Evolutionary conservation across 1,140 invertebrate genomes (phyloP).

Genomic region (Zaprionus africanus): DNA sequence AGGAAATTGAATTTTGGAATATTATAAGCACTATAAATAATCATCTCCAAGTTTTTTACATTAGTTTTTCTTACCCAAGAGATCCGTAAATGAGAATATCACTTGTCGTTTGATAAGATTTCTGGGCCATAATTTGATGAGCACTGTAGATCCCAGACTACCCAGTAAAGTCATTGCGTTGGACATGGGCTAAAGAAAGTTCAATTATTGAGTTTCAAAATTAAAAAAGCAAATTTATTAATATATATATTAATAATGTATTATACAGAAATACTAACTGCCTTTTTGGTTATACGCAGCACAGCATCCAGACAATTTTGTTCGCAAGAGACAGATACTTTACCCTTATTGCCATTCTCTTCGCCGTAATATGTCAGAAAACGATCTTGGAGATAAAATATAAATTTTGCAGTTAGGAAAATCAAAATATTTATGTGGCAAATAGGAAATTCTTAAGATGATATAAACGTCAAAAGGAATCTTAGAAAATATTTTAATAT

Average conservation of each 20-base stretch:
- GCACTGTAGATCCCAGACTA: conserved; percentile 37
- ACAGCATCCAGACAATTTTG: conserved; percentile 70
- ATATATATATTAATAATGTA: neutral
- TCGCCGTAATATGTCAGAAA: conserved; percentile 65
- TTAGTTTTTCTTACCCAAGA: conserved; percentile 55
- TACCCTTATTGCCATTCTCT: conserved; percentile 6
- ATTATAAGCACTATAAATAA: too few relatives aligned
- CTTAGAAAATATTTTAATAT: too few relatives aligned
- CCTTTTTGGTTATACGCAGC: conserved; percentile 45
- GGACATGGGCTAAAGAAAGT: conserved; percentile 43
- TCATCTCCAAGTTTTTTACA: too few relatives aligned
- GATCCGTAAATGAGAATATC: conserved; percentile 80
- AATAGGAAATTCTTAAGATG: too few relatives aligned
- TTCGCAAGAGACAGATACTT: conserved; percentile 52
- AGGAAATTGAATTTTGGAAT: neutral
- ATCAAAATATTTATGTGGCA: neutral
- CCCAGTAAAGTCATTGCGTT: conserved; percentile 55
- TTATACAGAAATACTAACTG: conserved; percentile 27
- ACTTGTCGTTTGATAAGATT: conserved; percentile 70
- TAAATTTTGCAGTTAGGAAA: neutral
- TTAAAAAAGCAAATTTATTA: neutral
- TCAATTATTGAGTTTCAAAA: neutral
- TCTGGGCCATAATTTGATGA: conserved; percentile 66
- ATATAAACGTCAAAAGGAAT: too few relatives aligned
- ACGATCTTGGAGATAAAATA: conserved; percentile 31